These are phyloP conservation scores for Indicator maculatus DNA, from an alignment of 2,113 vertebrate species.

Conservation along the genomic window DNA sequence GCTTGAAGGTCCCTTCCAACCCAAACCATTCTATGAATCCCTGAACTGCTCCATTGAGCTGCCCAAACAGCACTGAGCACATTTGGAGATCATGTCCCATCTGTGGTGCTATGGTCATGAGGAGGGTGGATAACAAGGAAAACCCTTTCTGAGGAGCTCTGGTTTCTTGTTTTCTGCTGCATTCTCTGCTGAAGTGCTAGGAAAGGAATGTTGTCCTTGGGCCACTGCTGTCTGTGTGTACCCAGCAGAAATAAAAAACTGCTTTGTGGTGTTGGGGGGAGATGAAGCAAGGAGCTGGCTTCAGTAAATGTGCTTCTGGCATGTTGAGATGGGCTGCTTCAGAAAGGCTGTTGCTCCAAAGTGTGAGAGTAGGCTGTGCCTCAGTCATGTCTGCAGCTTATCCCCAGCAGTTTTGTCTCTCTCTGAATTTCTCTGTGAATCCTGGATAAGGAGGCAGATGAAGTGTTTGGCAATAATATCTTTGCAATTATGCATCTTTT, in stretches of 20 bases:
- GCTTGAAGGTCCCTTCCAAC: no score
- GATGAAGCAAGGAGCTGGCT: neutral
- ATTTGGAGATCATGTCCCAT: fast-evolving
- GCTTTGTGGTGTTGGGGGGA: neutral
- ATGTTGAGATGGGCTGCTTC: neutral
- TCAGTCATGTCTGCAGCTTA: neutral
- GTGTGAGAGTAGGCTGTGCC: neutral
- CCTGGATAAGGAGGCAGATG: neutral
- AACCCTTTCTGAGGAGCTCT: neutral
- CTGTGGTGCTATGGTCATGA: fast-evolving
- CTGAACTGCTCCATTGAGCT: neutral
- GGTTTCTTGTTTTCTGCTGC: neutral
- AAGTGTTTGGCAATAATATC: neutral
- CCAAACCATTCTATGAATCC: no score
- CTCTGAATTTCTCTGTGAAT: neutral
- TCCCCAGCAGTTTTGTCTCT: neutral
- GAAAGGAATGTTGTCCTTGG: neutral
- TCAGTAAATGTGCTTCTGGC: neutral
- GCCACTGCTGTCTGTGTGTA: neutral
- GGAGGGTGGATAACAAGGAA: neutral
- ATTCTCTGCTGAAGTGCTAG: neutral
- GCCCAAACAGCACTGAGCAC: fast-evolving
- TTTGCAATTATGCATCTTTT: neutral
- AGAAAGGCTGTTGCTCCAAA: neutral
- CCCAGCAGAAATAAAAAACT: neutral